Conservation (phyloP, 1,140 invertebrate genomes). For the Charaxes varanes region DNA sequence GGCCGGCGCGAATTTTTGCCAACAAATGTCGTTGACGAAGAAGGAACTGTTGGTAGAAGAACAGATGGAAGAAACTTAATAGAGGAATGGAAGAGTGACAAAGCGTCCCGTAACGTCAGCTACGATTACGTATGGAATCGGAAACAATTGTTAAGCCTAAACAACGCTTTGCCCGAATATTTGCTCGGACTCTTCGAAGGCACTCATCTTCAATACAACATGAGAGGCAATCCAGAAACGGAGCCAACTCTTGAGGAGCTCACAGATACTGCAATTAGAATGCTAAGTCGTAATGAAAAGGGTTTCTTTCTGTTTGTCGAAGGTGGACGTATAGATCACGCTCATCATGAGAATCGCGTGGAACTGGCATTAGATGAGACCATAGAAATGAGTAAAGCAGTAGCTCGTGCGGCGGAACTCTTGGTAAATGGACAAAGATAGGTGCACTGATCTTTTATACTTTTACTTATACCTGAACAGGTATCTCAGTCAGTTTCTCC, state of each 20-base stretch:
- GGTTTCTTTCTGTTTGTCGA: conserved; percentile 94
- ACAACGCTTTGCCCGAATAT: conserved; percentile 79
- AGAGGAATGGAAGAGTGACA: conserved; percentile 58
- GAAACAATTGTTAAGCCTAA: conserved; percentile 77
- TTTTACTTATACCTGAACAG: too few relatives aligned
- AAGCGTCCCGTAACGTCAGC: conserved; percentile 75
- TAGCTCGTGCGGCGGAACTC: conserved; percentile 6
- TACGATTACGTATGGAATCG: conserved; percentile 81
- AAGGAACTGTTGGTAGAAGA: conserved; percentile 78
- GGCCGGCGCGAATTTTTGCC: conserved; percentile 80
- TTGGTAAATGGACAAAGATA: too few relatives aligned
- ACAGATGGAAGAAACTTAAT: conserved; percentile 74
- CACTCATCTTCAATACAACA: conserved; percentile 67
- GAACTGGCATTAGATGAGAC: conserved; percentile 79
- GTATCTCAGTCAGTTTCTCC: too few relatives aligned
- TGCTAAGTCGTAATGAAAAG: conserved; percentile 84
- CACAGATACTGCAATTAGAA: conserved; percentile 85
- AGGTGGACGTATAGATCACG: conserved; percentile 88
- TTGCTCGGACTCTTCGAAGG: conserved; percentile 78
- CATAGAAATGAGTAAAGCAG: conserved; percentile 76
- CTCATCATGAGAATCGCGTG: conserved; percentile 84
- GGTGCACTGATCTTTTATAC: too few relatives aligned
- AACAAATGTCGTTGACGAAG: conserved; percentile 77
- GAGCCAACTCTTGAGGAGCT: conserved; percentile 88
- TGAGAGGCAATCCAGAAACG: conserved; percentile 62